Base-by-base conservation (phyloP, 2,113 vertebrate species). In the Patagioenas fasciata region DNA sequence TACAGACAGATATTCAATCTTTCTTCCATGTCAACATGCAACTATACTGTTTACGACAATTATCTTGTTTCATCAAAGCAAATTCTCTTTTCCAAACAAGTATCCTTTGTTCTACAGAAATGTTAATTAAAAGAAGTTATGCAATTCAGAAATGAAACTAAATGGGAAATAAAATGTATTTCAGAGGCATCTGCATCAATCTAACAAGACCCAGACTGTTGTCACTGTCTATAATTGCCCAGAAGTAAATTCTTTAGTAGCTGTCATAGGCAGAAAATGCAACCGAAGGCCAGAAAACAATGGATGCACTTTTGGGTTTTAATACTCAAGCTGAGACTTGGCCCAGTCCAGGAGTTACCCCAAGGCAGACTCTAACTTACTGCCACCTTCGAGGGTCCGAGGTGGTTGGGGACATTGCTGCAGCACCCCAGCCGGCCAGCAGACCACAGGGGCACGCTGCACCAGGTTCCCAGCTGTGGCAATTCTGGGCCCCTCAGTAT, bases 101-200 rank as follows among this genome's bases (percentile, higher is more conserved):
- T 53, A 72, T 14, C 44, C 47, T 91, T 70, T 94, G 62, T 88
- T 82, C 62, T 57, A 85, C 36, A 83, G 54, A 83, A 66, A 40
- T 51, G 25, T 31, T 88, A 88, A 95, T 91, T 78, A 67, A 74
- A 91, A 86, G 38, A 85, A 71, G 69, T 58, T 72, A 54, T 4
- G 20, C 38, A 60, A 91, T 60, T 89, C 72, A 78, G 42, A 84
- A 86, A 70, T 64, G 3, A 62, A 90, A 88, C 15, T 74, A 80
- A 80, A 36, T 40, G 28, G n/a, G 42, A 74, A 91, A 91, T 48
- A 64, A 92, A 80, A 65, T 20, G 4, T 56, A 54, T 85, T 93
- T 88, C 70, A 89, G 66, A 82, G 50, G 28, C 23, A 82, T 36
- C 11, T 53, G 17, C 61, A 69, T 53, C 28, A 60, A 54, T 50